Evolutionary conservation across 2,113 vertebrate genomes (phyloP), one percentile per base, ranked within the genome.

Genomic region (Odocoileus hemionus): DNA sequence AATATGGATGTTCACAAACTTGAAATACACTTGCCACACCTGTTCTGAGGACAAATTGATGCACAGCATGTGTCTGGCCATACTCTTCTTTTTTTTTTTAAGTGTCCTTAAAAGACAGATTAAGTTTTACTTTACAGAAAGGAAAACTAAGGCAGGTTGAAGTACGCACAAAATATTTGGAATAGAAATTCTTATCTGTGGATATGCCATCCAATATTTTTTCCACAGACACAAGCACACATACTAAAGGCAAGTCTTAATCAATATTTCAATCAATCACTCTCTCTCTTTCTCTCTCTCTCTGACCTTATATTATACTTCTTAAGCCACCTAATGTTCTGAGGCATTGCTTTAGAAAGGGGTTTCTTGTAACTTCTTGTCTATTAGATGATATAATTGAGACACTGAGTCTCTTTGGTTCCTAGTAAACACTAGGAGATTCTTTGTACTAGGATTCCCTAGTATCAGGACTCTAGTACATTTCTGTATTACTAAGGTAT

Each of bases 381-480:
- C 11, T 12, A 58, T 10, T 64, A 54, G 45, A 39, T n/a, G 8
- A 8, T 7, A 30, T 23, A 47, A 57, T 1, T n/a, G 6, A 45
- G 14, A 15, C 1, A 4, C 0, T 7, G 33, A 23, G 16, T 76
- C 52, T 6, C 17, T 25, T 17, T 52, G 67, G 79, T 61, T 54
- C 5, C 50, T 57, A 45, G 47, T 13, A 70, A 92, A 39, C 4
- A 10, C 15, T 33, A 10, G 3, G 25, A 13, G 9, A 50, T 33
- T 70, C 7, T 52, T 61, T n/a, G 23, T 36, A 11, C 8, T 16
- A 11, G 12, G 8, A 26, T 57, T 79, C 30, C 1, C 36, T 39
- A 17, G 4, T 3, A 45, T 9, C 6, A 15, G 19, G 60, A 39
- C 8, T 2, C 8, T 15, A 15, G 3, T 9, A 1, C 10, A 36